phyloP scores from a whole-genome alignment of 2,113 vertebrate genomes.

The Pangasianodon gigas region DNA sequence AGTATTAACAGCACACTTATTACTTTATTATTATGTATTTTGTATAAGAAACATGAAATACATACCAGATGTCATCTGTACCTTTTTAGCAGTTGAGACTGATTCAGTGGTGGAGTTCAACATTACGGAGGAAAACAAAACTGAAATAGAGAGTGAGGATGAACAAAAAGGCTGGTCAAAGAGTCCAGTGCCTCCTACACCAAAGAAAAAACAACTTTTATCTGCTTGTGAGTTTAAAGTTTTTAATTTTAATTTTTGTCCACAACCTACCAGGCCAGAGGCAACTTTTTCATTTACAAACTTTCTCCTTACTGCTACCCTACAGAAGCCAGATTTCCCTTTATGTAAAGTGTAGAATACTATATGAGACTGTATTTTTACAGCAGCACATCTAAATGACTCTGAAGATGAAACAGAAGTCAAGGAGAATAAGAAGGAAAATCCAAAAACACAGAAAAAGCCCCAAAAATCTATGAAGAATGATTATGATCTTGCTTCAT shows the following conservation, averaged over 20 bases:
- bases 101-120: constrained; percentile 53
- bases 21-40: background rate
- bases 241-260: background rate
- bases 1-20: constrained; percentile 26
- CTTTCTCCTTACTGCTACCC: background rate
- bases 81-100: constrained; percentile 44
- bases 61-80: background rate
- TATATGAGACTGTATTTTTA: constrained; percentile 32
- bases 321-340: background rate
- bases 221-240: constrained; percentile 52
- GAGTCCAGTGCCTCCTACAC: constrained; percentile 45
- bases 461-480: constrained; percentile 60
- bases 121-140: constrained; percentile 51
- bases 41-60: constrained; percentile 22
- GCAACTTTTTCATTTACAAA: background rate
- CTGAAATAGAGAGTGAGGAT: constrained; percentile 50
- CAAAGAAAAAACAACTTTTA: constrained; percentile 64
- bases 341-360: background rate
- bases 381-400: constrained; percentile 72
- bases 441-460: constrained; percentile 59
- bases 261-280: background rate
- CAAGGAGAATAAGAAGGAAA: constrained; percentile 55
- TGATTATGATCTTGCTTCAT: constrained; percentile 60
- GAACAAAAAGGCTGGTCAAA: constrained; percentile 55
- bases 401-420: constrained; percentile 63